phyloP scores from a whole-genome alignment of 2,113 vertebrate genomes.

The Furnarius figulus region DNA sequence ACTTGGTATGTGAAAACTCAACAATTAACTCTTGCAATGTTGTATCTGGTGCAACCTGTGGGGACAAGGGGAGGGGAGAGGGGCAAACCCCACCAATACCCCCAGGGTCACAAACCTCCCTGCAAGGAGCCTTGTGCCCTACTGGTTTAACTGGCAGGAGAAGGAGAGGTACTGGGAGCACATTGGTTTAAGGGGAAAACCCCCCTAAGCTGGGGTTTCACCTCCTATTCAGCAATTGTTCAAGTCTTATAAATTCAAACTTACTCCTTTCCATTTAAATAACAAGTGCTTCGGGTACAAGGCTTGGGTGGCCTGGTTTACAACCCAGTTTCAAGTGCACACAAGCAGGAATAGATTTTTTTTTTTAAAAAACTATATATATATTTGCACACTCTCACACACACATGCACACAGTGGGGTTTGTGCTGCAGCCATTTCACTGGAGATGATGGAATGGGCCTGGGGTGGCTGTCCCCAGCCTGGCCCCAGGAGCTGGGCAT shows the following conservation, averaged over 20 bases:
- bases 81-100: not conserved
- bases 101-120: not conserved
- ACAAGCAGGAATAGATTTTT: conserved; percentile 12
- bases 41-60: accelerated
- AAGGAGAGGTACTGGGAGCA: not conserved
- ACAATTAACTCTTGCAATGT: not conserved
- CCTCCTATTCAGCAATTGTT: not conserved
- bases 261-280: not conserved
- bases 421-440: not conserved
- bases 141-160: not conserved
- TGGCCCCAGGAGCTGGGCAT: not conserved
- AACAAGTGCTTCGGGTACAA: conserved; percentile 6
- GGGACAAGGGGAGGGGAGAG: not conserved
- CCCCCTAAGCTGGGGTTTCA: not conserved
- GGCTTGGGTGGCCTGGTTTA: not conserved
- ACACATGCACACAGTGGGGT: not conserved
- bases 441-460: not conserved
- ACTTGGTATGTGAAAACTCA: not conserved
- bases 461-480: accelerated
- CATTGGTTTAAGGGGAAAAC: not conserved
- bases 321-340: conserved; percentile 34
- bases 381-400: conserved; percentile 35
- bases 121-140: not conserved
- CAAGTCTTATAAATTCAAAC: not conserved
- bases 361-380: not conserved